phyloP scores from a whole-genome alignment of 2,888 invertebrate genomes.

The Mesodorylaimus sp. region DNA sequence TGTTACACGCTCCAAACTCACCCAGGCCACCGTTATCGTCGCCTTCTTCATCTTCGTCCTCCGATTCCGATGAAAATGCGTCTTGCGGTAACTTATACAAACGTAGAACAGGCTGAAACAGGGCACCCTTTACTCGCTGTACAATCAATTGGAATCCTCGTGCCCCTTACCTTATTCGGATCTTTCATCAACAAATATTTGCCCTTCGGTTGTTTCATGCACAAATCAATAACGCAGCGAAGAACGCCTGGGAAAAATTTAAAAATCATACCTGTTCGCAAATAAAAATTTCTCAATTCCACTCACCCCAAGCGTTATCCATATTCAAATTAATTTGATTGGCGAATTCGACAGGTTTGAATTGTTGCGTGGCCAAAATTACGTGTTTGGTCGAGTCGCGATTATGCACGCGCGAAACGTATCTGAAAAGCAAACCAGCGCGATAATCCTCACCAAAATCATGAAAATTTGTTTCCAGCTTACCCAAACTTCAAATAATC shows the following conservation, averaged over 20 bases:
- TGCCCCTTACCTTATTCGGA: constrained; percentile 57
- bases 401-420: constrained; percentile 82
- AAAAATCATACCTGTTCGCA: neutral
- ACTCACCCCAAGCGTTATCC: constrained; percentile 90
- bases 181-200: constrained; percentile 91
- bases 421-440: constrained; percentile 39
- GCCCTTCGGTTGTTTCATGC: constrained; percentile 89
- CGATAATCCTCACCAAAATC: too few species aligned
- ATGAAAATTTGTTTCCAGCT: constrained; percentile 2
- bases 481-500: constrained; percentile 90
- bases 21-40: constrained; percentile 34
- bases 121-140: neutral
- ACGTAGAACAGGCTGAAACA: constrained; percentile 60
- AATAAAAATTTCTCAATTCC: neutral
- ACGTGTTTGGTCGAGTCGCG: constrained; percentile 88
- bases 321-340: constrained; percentile 94
- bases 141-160: neutral
- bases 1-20: too few species aligned
- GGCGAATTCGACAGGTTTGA: constrained; percentile 93
- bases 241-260: constrained; percentile 42
- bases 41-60: constrained; percentile 62
- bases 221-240: constrained; percentile 84
- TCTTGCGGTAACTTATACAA: constrained; percentile 95
- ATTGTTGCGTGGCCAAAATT: constrained; percentile 88
- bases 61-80: constrained; percentile 93